These are phyloP conservation scores for Nibea albiflora DNA, from an alignment of 2,113 vertebrate species.

Conservation along the genomic window DNA sequence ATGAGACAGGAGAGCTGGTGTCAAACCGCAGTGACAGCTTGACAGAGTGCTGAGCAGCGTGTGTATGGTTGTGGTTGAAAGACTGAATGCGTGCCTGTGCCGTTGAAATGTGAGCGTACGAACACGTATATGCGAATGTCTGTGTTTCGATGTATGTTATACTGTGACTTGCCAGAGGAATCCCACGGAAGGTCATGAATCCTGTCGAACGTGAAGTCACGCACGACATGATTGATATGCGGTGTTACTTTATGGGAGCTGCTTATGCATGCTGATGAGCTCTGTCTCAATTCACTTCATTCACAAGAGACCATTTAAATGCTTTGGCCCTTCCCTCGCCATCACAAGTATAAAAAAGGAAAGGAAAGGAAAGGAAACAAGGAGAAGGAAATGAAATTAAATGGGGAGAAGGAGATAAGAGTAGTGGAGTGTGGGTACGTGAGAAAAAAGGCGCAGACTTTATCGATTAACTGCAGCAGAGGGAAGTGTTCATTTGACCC, in stretches of 20 bases:
- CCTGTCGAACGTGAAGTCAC: conserved; percentile 51
- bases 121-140: conserved; percentile 13
- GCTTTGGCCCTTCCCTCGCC: conserved; percentile 41
- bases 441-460: conserved; percentile 50
- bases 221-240: conserved; percentile 72
- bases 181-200: conserved; percentile 68
- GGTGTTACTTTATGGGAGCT: conserved; percentile 72
- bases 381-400: neutral
- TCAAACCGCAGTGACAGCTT: conserved; percentile 71
- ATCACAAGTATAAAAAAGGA: conserved; percentile 20
- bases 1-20: conserved; percentile 69
- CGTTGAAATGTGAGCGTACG: conserved; percentile 21
- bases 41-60: conserved; percentile 62
- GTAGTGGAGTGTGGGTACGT: neutral
- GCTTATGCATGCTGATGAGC: conserved; percentile 78
- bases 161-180: conserved; percentile 65
- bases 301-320: conserved; percentile 71
- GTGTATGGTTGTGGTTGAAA: conserved; percentile 44
- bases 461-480: conserved; percentile 62
- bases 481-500: conserved; percentile 60
- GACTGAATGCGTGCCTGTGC: conserved; percentile 13
- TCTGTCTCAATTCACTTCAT: conserved; percentile 73
- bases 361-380: conserved; percentile 3
- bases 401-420: conserved; percentile 8
- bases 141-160: conserved; percentile 16